Base-by-base conservation (phyloP, 2,797 vertebrate species). In the Malacoraja senta region DNA sequence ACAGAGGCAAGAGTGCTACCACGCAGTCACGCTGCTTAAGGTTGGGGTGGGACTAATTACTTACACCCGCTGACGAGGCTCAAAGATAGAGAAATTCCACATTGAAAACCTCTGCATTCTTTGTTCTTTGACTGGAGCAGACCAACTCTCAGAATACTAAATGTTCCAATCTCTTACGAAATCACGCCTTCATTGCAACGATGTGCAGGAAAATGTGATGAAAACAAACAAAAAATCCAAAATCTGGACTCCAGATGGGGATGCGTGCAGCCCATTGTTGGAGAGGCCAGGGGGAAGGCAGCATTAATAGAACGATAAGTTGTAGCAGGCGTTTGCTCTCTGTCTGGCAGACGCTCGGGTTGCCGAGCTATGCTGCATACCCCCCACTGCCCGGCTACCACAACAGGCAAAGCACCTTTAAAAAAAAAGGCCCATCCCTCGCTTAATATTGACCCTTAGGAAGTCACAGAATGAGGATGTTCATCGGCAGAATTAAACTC, bases 221-320 rank as follows among this genome's bases (percentile, higher is more conserved):
- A 63, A 86, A 65, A 63, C 83, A 86, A 86, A 65, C 29, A 86
- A 86, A 86, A 86, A 29, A 63, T 61, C 29, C n/a, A 19, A 63
- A 65, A 65, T 63, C 83, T 86, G 83, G 61, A 86, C 61, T n/a
- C 12, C 83, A 86, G 83, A 86, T 86, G 83, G 61, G 83, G n/a
- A 63, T 86, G 83, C 32, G 83, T n/a, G 26, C 8, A 17, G 61
- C 61, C 65, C 61, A n/a, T 58, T 65, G 83, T n/a, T 86, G 61
- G 83, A 63, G n/a, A 61, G 58, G 29, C 61, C 83, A 65, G 13
- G 32, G 58, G 17, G 29, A 58, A 86, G 12, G 61, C 19, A 12
- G 81, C 21, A 58, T 84, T 53, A 58, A 86, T 84, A 13, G 53
- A 58, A 84, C 26, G 81, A 61, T 29, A 29, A 86, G 13, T n/a